phyloP scores from a whole-genome alignment of 2,113 vertebrate species.

The Henicopernis longicauda region DNA sequence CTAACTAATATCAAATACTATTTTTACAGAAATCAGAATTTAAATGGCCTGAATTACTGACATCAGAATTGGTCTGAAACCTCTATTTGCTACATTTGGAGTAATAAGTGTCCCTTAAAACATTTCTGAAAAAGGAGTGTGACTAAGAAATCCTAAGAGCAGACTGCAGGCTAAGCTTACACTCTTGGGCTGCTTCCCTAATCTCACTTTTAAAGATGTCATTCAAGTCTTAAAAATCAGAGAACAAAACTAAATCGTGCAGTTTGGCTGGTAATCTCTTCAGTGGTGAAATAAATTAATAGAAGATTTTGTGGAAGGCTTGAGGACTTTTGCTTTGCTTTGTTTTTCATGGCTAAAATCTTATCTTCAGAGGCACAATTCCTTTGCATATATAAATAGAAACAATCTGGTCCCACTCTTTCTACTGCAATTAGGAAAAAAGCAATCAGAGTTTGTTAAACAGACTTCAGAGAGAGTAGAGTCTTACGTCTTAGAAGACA shows the following conservation, averaged over 20 bases:
- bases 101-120: background rate
- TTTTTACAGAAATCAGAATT: background rate
- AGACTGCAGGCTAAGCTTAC: background rate
- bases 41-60: background rate
- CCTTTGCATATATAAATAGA: conserved; percentile 41
- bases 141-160: background rate
- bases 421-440: conserved; percentile 24
- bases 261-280: background rate
- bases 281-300: background rate
- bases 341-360: conserved; percentile 5
- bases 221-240: background rate
- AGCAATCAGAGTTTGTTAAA: conserved; percentile 54
- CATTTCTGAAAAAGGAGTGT: background rate
- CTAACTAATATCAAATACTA: background rate
- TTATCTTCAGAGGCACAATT: conserved; percentile 1
- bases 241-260: background rate
- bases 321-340: background rate
- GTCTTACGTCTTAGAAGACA: background rate
- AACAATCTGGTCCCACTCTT: conserved; percentile 32
- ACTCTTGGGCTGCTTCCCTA: background rate
- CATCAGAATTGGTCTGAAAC: background rate
- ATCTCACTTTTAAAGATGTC: background rate
- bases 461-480: background rate
- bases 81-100: background rate
- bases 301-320: conserved; percentile 4